Percentiles rank a stretch among this genome's conserved stretches.
phyloP scores from a whole-genome alignment of 2,888 invertebrate genomes.

The Sesia apiformis region DNA sequence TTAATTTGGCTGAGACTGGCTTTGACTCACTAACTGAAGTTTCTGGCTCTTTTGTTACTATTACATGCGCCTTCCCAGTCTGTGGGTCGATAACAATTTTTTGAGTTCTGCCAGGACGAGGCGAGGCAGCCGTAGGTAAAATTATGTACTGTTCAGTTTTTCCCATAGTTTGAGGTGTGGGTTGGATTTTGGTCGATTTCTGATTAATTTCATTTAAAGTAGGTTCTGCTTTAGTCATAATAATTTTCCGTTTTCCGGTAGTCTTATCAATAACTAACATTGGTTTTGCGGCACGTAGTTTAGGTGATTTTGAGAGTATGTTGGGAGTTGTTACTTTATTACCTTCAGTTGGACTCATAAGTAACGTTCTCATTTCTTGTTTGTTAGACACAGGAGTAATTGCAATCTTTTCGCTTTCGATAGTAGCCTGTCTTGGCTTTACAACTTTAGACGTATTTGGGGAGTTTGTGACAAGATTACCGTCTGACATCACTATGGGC shows the following conservation, averaged over 20 bases:
- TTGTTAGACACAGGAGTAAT: slow-evolving; percentile 35
- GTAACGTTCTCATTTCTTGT: slow-evolving; percentile 50
- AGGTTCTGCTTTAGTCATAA: slow-evolving; percentile 55
- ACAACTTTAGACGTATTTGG: slow-evolving; percentile 35
- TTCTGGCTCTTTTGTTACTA: slow-evolving; percentile 46
- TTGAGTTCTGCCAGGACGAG: slow-evolving; percentile 50
- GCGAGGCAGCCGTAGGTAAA: slow-evolving; percentile 44
- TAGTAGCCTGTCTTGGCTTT: slow-evolving; percentile 23
- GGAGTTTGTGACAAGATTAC: slow-evolving; percentile 46
- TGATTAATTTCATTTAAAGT: slow-evolving; percentile 48
- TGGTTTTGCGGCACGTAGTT: slow-evolving; percentile 58
- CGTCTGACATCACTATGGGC: slow-evolving; percentile 75
- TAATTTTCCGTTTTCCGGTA: slow-evolving; percentile 63
- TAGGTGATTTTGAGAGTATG: slow-evolving; percentile 64
- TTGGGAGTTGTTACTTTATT: slow-evolving; percentile 59
- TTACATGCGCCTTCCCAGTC: slow-evolving; percentile 62
- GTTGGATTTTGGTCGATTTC: slow-evolving; percentile 19
- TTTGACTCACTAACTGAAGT: slow-evolving; percentile 36
- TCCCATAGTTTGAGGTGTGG: slow-evolving; percentile 28
- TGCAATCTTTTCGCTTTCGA: slow-evolving; percentile 43
- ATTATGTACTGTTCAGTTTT: slow-evolving; percentile 64
- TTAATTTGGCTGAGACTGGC: slow-evolving; percentile 54
- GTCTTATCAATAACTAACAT: slow-evolving; percentile 63
- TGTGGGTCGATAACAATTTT: slow-evolving; percentile 67
- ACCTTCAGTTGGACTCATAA: slow-evolving; percentile 40